Percentiles rank a stretch among this genome's conserved stretches.
These are phyloP conservation scores for Botia kubotai DNA, from an alignment of 2,797 vertebrate genomes.

Conservation along the genomic window DNA sequence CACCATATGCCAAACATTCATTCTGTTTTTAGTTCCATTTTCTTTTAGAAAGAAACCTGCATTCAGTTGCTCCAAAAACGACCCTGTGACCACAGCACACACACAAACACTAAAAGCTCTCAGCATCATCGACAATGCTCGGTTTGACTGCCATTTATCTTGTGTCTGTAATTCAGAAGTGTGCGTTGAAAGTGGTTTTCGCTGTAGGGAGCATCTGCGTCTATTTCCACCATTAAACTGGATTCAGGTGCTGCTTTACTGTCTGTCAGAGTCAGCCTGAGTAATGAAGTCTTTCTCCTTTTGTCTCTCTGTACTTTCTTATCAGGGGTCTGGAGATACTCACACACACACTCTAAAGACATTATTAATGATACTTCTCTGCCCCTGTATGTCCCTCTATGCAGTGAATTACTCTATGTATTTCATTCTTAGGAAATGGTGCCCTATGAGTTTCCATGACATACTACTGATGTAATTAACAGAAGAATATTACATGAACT, in stretches of 20 bases:
- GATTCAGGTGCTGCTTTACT: constrained; percentile 82
- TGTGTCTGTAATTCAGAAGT: constrained; percentile 78
- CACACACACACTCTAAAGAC: background rate
- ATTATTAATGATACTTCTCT: background rate
- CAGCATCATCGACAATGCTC: constrained; percentile 66
- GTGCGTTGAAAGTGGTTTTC: constrained; percentile 78
- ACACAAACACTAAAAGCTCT: constrained; percentile 71
- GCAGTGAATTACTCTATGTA: background rate
- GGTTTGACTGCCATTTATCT: constrained; percentile 69
- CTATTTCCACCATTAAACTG: constrained; percentile 81
- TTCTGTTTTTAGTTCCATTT: constrained; percentile 45
- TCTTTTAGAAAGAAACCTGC: constrained; percentile 59
- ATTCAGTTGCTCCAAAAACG: constrained; percentile 68
- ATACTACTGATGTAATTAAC: background rate
- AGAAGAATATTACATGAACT: background rate
- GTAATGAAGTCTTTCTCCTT: constrained; percentile 75
- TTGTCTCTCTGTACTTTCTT: constrained; percentile 67
- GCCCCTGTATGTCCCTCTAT: background rate
- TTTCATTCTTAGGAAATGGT: background rate
- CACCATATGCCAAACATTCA: constrained; percentile 34
- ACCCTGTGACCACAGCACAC: constrained; percentile 68
- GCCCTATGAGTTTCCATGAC: background rate
- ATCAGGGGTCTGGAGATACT: constrained; percentile 63
- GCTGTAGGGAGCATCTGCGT: constrained; percentile 74
- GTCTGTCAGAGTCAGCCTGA: constrained; percentile 70